A percentile compares a stretch with the other conserved stretches of the same genome.
Evolutionary conservation across 1,140 invertebrate species (phyloP).

Genomic region (Sipha flava): DNA sequence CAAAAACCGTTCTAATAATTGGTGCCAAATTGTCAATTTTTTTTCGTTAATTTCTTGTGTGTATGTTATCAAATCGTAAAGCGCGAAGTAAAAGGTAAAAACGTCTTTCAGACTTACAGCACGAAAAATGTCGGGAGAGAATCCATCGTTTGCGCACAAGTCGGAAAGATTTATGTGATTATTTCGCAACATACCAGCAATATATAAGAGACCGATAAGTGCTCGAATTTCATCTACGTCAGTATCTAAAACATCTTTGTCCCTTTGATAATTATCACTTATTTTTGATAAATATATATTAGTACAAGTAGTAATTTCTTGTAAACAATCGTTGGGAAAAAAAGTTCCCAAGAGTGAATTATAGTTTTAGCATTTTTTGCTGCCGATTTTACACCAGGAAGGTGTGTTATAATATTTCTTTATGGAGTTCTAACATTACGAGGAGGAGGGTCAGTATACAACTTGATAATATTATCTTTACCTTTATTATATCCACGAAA

Average conservation of each 20-base stretch:
- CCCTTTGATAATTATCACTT: neutral
- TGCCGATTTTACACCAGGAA: neutral
- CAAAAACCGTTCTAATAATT: too few relatives aligned
- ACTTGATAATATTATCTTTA: neutral
- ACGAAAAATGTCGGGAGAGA: conserved; percentile 36
- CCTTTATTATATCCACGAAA: neutral
- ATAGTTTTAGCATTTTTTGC: neutral
- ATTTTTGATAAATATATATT: neutral
- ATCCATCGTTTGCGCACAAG: conserved; percentile 39
- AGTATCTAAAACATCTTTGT: conserved; percentile 28
- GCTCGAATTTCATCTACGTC: conserved; percentile 34
- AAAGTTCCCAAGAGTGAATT: neutral
- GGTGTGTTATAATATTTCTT: neutral
- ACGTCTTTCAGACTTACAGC: conserved; percentile 35
- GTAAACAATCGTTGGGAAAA: neutral
- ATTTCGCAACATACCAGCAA: conserved; percentile 38
- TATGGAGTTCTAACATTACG: neutral
- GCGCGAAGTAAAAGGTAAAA: conserved; percentile 39
- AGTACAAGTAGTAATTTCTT: neutral
- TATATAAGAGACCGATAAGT: conserved; percentile 32
- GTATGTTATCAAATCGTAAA: conserved; percentile 40
- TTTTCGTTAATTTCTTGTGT: conserved; percentile 38
- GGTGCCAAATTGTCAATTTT: conserved; percentile 40
- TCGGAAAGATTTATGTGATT: too few relatives aligned
- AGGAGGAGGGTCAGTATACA: neutral